Conservation (phyloP, 2,113 vertebrate genomes). For the Dolichotis patagonum region DNA sequence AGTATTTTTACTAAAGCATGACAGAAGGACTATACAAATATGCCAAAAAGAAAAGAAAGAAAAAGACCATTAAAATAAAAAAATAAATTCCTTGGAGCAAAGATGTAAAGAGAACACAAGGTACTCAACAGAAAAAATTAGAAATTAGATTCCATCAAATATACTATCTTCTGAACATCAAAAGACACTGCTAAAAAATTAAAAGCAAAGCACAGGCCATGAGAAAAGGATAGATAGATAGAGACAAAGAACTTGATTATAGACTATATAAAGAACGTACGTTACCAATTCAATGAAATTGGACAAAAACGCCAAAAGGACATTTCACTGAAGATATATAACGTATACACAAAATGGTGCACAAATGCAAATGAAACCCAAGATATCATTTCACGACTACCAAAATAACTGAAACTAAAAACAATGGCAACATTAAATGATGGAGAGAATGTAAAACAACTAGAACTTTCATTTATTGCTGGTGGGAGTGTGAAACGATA, state of each 20-base stretch:
- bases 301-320: neutral
- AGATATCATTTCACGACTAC: constrained; percentile 8
- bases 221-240: neutral
- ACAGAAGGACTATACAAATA: neutral
- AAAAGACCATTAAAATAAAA: neutral
- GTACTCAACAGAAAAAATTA: neutral
- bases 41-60: neutral
- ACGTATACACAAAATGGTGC: neutral
- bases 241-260: neutral
- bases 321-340: neutral
- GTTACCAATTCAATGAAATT: neutral
- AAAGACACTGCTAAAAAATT: neutral
- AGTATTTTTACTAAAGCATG: neutral
- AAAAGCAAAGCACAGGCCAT: neutral
- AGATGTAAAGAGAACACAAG: neutral
- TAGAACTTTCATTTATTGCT: neutral
- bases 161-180: neutral
- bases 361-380: constrained; percentile 49
- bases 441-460: neutral
- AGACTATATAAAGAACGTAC: neutral
- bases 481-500: constrained; percentile 12
- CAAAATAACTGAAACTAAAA: constrained; percentile 44
- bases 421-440: neutral
- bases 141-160: neutral
- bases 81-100: neutral